A percentile compares a stretch with the other conserved stretches of the same genome.
Evolutionary conservation across 2,797 vertebrate genomes (phyloP).

Genomic region (Chrysocyon brachyurus): DNA sequence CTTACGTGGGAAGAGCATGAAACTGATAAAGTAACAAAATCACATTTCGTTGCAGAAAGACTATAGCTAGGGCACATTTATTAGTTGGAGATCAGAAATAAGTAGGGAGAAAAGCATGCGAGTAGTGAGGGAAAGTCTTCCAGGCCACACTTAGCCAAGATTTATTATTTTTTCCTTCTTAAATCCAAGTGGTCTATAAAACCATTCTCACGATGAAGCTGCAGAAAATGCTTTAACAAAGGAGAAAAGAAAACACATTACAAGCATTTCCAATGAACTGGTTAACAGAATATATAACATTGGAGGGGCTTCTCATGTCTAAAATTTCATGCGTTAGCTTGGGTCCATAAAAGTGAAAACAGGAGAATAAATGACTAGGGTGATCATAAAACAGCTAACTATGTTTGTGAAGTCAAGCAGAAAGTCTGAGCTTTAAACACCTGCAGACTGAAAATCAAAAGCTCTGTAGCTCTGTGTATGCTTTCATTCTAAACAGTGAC

Average conservation of each 20-base stretch:
- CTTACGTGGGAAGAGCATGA: neutral
- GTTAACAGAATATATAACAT: neutral
- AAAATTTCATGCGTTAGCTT: neutral
- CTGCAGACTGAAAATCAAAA: neutral
- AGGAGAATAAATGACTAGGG: conserved; percentile 28
- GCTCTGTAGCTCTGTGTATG: neutral
- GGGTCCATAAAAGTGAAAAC: conserved; percentile 9
- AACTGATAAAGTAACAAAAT: neutral
- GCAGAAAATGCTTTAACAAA: neutral
- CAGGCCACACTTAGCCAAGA: neutral
- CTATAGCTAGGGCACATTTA: neutral
- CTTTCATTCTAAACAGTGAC: neutral
- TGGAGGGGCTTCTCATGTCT: neutral
- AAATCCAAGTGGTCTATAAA: conserved; percentile 27
- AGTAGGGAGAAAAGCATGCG: neutral
- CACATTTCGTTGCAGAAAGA: conserved; percentile 10
- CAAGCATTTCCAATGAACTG: neutral
- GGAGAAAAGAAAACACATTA: neutral
- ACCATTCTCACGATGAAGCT: neutral
- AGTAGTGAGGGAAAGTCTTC: neutral
- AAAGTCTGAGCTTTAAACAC: conserved; percentile 14
- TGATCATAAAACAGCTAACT: conserved; percentile 23
- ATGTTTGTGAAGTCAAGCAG: conserved; percentile 39
- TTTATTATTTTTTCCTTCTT: neutral
- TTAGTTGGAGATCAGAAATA: conserved; percentile 15